These are phyloP conservation scores for Verasper variegatus DNA, from an alignment of 2,113 vertebrate genomes.

Conservation along the genomic window DNA sequence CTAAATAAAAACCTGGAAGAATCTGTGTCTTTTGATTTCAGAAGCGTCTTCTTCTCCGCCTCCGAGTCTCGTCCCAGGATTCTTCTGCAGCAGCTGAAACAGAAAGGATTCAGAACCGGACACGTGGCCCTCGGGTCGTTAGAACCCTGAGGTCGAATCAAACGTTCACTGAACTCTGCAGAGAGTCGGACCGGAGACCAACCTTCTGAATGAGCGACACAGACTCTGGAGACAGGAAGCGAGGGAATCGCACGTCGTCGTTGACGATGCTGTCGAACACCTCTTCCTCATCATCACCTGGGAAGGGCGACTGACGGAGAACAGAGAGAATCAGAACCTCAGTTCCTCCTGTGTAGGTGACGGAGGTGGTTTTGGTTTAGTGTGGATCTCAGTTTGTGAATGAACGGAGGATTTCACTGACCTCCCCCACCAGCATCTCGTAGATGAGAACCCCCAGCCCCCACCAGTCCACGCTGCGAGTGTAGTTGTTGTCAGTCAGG, in stretches of 20 bases:
- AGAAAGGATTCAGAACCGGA: neutral
- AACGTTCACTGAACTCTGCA: neutral
- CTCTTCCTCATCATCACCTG: conserved; percentile 96
- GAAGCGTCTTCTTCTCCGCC: conserved; percentile 88
- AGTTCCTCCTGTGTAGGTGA: neutral
- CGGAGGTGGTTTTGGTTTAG: no score
- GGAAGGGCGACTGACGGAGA: conserved; percentile 88
- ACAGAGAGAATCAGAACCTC: neutral
- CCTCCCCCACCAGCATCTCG: conserved; percentile 98
- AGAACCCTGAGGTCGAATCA: neutral
- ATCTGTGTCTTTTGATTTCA: conserved; percentile 90
- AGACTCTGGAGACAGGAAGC: conserved; percentile 86
- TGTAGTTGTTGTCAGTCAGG: conserved; percentile 91
- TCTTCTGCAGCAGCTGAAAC: conserved; percentile 90
- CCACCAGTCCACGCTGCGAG: conserved; percentile 97
- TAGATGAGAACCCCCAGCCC: conserved; percentile 93
- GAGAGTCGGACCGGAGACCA: neutral
- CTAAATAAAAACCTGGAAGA: conserved; percentile 87
- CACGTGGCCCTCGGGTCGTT: neutral
- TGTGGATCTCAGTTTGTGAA: no score
- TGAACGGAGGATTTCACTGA: conserved; percentile 66
- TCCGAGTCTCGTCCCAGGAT: conserved; percentile 88
- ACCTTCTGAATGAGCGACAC: conserved; percentile 90
- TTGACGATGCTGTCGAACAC: conserved; percentile 98
- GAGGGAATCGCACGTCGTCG: conserved; percentile 87